phyloP scores from a whole-genome alignment of 2,113 vertebrate species.

The Meles meles region DNA sequence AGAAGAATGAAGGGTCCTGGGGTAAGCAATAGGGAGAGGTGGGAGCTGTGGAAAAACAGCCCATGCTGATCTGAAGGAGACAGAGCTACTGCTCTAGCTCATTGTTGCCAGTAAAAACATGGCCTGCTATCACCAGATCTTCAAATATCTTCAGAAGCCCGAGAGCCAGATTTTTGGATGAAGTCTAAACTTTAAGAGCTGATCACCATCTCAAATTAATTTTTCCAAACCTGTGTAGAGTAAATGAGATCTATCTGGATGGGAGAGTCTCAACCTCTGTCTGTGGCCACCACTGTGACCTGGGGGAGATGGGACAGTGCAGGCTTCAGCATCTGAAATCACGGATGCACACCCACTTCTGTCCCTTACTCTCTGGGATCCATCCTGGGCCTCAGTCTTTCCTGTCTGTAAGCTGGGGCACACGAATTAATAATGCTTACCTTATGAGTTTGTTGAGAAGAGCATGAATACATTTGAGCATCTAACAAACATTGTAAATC shows the following conservation, averaged over 20 bases:
- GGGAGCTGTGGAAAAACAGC: background rate
- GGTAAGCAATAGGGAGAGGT: background rate
- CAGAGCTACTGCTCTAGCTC: background rate
- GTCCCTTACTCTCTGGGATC: too few relatives aligned
- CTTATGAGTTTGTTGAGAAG: background rate
- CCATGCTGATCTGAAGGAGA: background rate
- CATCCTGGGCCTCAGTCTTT: background rate
- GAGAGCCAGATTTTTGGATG: background rate
- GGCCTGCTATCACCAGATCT: background rate
- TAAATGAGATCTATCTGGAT: background rate
- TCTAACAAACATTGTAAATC: background rate
- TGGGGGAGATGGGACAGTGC: accelerated
- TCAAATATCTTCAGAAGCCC: background rate
- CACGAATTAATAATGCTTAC: background rate
- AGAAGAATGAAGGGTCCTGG: background rate
- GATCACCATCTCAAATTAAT: background rate
- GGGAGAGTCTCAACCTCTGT: background rate
- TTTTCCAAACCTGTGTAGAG: background rate
- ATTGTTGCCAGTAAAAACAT: background rate
- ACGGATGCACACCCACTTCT: accelerated
- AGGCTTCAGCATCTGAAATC: too few relatives aligned
- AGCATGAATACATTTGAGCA: accelerated
- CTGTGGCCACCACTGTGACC: accelerated
- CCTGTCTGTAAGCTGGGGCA: background rate
- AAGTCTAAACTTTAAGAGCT: background rate